Evolutionary conservation across 2,797 vertebrate genomes (phyloP).

Genomic region (Malacoraja senta): DNA sequence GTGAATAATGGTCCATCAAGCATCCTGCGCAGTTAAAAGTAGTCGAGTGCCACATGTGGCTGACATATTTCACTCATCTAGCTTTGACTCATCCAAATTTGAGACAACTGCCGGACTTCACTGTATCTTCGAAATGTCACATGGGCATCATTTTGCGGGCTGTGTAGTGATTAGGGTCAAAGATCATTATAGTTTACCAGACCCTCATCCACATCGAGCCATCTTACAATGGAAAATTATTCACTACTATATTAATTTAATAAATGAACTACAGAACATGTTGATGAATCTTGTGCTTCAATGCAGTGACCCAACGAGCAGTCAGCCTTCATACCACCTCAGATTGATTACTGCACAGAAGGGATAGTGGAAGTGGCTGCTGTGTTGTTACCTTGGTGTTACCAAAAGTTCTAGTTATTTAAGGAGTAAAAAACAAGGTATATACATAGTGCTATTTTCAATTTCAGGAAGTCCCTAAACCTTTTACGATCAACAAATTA

Average conservation of each 20-base stretch:
- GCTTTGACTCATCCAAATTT: background rate
- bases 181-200: background rate
- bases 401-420: background rate
- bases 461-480: no score
- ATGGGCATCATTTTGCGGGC: background rate
- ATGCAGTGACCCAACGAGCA: background rate
- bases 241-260: background rate
- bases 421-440: no score
- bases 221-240: background rate
- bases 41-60: background rate
- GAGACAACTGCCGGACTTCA: background rate
- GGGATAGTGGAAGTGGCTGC: background rate
- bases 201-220: no score
- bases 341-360: background rate
- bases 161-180: background rate
- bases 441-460: no score
- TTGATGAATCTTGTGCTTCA: background rate
- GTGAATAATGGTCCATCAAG: background rate
- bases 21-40: background rate
- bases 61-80: background rate
- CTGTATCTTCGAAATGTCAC: background rate
- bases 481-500: no score
- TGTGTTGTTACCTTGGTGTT: no score
- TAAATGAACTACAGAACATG: background rate
- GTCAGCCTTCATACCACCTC: background rate